These are phyloP conservation scores for Eupelmus urozonus DNA, from an alignment of 2,888 invertebrate genomes.

Conservation along the genomic window DNA sequence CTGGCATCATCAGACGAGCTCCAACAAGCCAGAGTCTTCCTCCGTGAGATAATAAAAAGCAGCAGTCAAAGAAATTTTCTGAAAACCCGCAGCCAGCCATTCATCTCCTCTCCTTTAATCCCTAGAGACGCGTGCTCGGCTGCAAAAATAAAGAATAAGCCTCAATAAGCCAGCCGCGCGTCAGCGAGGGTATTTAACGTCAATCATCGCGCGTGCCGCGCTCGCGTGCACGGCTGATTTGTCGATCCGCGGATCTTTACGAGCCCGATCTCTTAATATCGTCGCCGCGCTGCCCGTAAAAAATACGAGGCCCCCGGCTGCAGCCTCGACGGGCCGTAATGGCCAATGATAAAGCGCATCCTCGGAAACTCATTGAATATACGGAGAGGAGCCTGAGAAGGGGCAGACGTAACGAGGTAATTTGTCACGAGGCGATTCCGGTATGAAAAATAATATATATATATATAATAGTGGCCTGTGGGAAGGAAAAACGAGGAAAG, in stretches of 20 bases:
- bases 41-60: too few relatives aligned
- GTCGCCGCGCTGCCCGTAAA: not conserved
- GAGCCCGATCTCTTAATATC: slow-evolving; percentile 36
- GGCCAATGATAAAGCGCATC: slow-evolving; percentile 41
- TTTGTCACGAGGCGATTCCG: slow-evolving; percentile 36
- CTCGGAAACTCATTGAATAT: slow-evolving; percentile 39
- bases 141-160: not conserved
- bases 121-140: too few relatives aligned
- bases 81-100: too few relatives aligned
- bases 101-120: not conserved
- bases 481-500: not conserved
- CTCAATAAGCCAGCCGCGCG: slow-evolving; percentile 35
- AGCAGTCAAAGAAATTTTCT: too few relatives aligned
- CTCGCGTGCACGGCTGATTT: slow-evolving; percentile 11
- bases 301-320: slow-evolving; percentile 35
- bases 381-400: not conserved
- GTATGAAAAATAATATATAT: slow-evolving; percentile 40
- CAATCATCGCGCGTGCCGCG: slow-evolving; percentile 14
- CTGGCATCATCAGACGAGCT: too few relatives aligned
- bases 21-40: too few relatives aligned
- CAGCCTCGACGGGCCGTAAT: slow-evolving; percentile 37
- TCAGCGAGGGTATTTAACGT: slow-evolving; percentile 43
- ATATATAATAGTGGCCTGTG: not conserved
- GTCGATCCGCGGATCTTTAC: slow-evolving; percentile 16
- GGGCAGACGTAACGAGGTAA: slow-evolving; percentile 46